Percentiles rank a stretch among this genome's conserved stretches.
phyloP scores from a whole-genome alignment of 1,140 invertebrate species.

The Tetragonula clypearis region DNA sequence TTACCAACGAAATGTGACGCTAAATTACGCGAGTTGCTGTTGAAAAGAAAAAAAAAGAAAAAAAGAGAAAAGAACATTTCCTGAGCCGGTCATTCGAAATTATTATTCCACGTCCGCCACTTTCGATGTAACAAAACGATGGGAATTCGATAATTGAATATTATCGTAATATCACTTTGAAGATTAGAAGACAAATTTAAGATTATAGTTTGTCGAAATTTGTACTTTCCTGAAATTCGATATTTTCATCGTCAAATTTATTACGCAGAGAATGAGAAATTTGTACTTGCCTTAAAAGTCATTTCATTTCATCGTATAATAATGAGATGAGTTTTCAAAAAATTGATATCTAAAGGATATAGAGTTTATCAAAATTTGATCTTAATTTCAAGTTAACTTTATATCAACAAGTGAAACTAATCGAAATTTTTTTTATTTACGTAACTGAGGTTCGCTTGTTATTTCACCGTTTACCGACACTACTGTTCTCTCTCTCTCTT shows the following conservation, averaged over 20 bases:
- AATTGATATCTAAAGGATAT: not conserved
- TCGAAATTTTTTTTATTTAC: not conserved
- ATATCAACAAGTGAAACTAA: not conserved
- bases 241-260: not conserved
- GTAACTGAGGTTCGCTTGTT: not conserved
- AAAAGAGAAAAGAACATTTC: constrained; percentile 12
- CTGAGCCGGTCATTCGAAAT: not conserved
- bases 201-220: not conserved
- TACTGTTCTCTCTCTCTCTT: not conserved
- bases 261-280: not conserved
- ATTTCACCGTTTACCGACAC: too few species aligned
- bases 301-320: not conserved
- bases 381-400: not conserved
- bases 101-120: not conserved
- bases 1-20: constrained; percentile 4
- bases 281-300: not conserved
- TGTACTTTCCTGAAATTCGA: not conserved
- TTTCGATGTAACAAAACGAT: not conserved
- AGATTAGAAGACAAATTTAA: not conserved
- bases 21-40: not conserved
- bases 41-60: constrained; percentile 2
- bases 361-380: not conserved
- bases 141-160: not conserved
- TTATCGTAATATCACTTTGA: not conserved
- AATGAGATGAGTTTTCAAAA: not conserved